phyloP scores from a whole-genome alignment of 2,113 vertebrate species.

The Melospiza georgiana region DNA sequence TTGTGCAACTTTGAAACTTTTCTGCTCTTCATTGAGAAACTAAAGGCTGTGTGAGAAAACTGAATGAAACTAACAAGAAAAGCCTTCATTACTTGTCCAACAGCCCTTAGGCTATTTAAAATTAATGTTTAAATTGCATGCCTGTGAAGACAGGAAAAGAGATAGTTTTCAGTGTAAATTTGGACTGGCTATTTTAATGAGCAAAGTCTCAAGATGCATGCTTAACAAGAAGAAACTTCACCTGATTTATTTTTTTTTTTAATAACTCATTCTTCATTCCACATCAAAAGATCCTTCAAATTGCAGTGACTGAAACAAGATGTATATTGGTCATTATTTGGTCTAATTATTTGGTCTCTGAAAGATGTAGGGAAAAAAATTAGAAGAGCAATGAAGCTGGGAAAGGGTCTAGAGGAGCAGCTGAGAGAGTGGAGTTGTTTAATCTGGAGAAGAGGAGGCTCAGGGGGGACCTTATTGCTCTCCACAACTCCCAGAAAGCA shows the following conservation, averaged over 20 bases:
- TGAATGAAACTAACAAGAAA: neutral
- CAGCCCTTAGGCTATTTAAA: neutral
- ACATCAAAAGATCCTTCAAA: neutral
- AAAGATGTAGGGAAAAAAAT: neutral
- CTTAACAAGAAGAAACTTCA: neutral
- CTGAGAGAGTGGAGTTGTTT: neutral
- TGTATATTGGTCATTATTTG: neutral
- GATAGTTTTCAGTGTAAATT: neutral
- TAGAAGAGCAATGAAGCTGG: neutral
- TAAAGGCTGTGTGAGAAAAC: neutral
- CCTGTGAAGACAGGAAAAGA: neutral
- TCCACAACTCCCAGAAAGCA: neutral
- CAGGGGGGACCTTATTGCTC: no score
- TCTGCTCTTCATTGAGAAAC: neutral
- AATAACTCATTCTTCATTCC: neutral
- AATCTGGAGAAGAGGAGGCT: neutral
- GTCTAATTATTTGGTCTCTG: neutral
- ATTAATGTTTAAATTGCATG: neutral
- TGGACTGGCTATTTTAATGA: neutral
- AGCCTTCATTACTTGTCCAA: neutral
- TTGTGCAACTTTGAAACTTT: accelerated
- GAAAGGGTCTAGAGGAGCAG: neutral
- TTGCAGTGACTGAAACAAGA: neutral
- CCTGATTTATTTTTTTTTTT: neutral
- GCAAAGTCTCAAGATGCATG: neutral